Conservation (phyloP, 2,113 vertebrate genomes). For the Carassius carassius region DNA sequence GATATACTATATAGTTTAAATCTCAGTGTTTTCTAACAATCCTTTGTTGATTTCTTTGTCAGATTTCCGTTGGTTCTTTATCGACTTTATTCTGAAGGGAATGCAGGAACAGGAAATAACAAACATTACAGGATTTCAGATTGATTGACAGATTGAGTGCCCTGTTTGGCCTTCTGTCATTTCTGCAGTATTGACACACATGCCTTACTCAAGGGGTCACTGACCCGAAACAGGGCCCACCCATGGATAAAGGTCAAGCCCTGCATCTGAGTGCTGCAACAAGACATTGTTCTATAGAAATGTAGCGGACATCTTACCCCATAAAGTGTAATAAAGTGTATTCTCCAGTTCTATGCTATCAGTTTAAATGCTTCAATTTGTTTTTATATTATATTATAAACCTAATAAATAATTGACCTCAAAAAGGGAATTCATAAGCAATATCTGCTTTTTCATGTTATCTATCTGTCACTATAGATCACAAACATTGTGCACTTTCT, state of each 20-base stretch:
- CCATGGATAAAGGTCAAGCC: conserved; percentile 40
- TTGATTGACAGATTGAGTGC: conserved; percentile 70
- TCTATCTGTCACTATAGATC: neutral
- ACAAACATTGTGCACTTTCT: neutral
- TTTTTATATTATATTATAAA: too few species aligned
- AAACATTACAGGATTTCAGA: conserved; percentile 34
- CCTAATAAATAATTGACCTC: too few species aligned
- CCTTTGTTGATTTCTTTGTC: too few species aligned
- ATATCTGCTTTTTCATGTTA: too few species aligned
- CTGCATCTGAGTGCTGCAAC: neutral
- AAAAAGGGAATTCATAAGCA: too few species aligned
- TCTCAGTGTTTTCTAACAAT: too few species aligned
- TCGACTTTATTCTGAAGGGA: conserved; percentile 29
- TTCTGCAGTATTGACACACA: conserved; percentile 55
- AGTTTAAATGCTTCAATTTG: too few species aligned
- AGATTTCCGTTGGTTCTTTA: neutral
- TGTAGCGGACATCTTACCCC: too few species aligned
- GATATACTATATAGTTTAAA: too few species aligned
- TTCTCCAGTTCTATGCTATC: too few species aligned
- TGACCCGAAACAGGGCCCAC: conserved; percentile 39
- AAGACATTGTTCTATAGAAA: neutral
- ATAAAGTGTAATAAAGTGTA: too few species aligned
- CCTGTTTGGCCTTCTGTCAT: conserved; percentile 61
- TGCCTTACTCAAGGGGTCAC: neutral
- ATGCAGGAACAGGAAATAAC: too few species aligned